Percentiles rank a stretch among this genome's conserved stretches.
Evolutionary conservation across 2,113 vertebrate species (phyloP).

Genomic region (Pao palembangensis): DNA sequence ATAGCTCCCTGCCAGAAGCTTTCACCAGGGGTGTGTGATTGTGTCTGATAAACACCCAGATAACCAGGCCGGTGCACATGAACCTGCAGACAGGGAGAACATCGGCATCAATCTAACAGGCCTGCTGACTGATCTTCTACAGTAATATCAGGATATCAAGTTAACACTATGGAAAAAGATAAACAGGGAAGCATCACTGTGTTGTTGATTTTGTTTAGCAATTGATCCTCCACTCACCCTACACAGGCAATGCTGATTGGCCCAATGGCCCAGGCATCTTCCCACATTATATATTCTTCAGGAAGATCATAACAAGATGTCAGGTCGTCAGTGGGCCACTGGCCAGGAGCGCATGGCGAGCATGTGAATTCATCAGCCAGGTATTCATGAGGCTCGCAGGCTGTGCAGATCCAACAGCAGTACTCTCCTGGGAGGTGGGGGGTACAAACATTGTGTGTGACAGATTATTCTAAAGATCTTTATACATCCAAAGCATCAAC

Average conservation of each 20-base stretch:
- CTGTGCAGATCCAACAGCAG: constrained; percentile 98
- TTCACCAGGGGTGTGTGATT: constrained; percentile 95
- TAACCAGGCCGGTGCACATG: constrained; percentile 86
- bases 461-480: not conserved
- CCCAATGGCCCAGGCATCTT: constrained; percentile 98
- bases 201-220: too few relatives aligned
- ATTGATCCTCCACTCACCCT: constrained; percentile 66
- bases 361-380: constrained; percentile 96
- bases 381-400: constrained; percentile 91
- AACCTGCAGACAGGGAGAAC: constrained; percentile 62
- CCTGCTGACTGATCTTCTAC: too few relatives aligned
- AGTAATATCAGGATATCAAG: too few relatives aligned
- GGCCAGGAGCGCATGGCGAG: constrained; percentile 86
- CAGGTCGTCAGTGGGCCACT: constrained; percentile 90
- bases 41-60: constrained; percentile 90
- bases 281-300: constrained; percentile 98
- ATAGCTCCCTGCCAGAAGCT: constrained; percentile 93
- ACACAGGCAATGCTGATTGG: constrained; percentile 93
- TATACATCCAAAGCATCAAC: too few relatives aligned
- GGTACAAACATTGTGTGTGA: not conserved
- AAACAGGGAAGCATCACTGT: too few relatives aligned
- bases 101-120: too few relatives aligned
- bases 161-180: too few relatives aligned
- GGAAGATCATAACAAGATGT: constrained; percentile 91
- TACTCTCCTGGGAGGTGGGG: constrained; percentile 79